Percentiles rank a stretch among this genome's conserved stretches.
Conservation (phyloP, 2,888 invertebrate species). For the Tenthredo mesomela region DNA sequence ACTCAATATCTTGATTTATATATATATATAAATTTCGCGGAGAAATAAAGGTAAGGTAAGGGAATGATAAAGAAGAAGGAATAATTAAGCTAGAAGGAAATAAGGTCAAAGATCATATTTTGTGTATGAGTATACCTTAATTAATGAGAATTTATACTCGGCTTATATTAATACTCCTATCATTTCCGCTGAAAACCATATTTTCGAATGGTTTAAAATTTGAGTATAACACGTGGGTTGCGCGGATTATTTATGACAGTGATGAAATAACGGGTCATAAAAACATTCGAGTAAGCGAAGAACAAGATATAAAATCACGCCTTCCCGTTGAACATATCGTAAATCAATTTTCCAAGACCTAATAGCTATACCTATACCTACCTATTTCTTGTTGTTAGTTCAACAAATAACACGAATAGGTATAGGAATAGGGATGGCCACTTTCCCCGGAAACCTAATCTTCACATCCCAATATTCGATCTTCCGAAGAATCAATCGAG, state of each 20-base stretch:
- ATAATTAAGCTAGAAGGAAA: not conserved
- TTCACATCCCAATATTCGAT: not conserved
- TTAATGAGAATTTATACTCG: not conserved
- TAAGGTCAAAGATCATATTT: not conserved
- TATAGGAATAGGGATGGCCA: not conserved
- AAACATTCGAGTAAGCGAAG: not conserved
- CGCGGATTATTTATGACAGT: not conserved
- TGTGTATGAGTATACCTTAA: not conserved
- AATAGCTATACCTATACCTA: not conserved
- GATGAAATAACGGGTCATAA: not conserved
- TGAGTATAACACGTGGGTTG: not conserved
- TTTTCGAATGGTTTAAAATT: constrained; percentile 13
- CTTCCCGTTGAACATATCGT: not conserved
- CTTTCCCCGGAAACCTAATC: not conserved
- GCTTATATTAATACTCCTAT: not conserved
- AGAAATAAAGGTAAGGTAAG: not conserved
- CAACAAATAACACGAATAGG: not conserved
- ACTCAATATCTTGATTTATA: not conserved
- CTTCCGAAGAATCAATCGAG: constrained; percentile 54
- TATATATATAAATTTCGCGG: not conserved
- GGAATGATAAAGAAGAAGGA: not conserved
- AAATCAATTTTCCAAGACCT: constrained; percentile 15
- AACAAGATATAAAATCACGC: not conserved
- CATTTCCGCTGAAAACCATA: not conserved
- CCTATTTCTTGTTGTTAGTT: not conserved